phyloP scores from a whole-genome alignment of 2,888 invertebrate species.

The Lithophane leautieri region DNA sequence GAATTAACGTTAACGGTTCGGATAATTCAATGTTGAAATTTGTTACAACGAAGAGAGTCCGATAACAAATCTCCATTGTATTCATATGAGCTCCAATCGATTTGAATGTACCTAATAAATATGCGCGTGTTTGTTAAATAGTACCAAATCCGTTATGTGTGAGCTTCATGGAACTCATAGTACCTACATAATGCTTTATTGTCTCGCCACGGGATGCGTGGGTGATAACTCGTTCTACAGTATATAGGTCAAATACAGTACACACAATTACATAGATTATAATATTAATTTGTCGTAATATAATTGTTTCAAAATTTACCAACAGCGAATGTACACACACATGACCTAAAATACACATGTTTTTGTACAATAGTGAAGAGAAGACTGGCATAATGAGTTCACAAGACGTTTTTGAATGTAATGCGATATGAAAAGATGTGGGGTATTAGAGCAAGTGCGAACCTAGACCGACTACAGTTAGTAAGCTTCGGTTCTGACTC shows the following conservation, averaged over 20 bases:
- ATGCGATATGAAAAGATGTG: constrained; percentile 83
- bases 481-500: constrained; percentile 82
- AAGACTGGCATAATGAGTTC: constrained; percentile 78
- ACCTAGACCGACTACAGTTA: constrained; percentile 83
- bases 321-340: constrained; percentile 57
- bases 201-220: constrained; percentile 75
- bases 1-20: constrained; percentile 68
- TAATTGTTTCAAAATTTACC: constrained; percentile 52
- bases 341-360: constrained; percentile 67
- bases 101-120: constrained; percentile 71
- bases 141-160: constrained; percentile 72
- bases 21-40: constrained; percentile 70
- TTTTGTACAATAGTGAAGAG: constrained; percentile 70
- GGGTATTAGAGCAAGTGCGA: constrained; percentile 84
- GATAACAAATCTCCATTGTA: constrained; percentile 82
- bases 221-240: constrained; percentile 68
- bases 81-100: constrained; percentile 81
- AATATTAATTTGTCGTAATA: constrained; percentile 48
- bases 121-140: constrained; percentile 72
- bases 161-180: constrained; percentile 69
- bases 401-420: constrained; percentile 79
- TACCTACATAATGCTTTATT: constrained; percentile 77
- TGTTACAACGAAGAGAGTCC: constrained; percentile 65
- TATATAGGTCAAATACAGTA: constrained; percentile 72
- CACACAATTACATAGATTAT: constrained; percentile 37